Conservation (phyloP, 2,113 vertebrate genomes). For the Boulengeromyrus knoepffleri region DNA sequence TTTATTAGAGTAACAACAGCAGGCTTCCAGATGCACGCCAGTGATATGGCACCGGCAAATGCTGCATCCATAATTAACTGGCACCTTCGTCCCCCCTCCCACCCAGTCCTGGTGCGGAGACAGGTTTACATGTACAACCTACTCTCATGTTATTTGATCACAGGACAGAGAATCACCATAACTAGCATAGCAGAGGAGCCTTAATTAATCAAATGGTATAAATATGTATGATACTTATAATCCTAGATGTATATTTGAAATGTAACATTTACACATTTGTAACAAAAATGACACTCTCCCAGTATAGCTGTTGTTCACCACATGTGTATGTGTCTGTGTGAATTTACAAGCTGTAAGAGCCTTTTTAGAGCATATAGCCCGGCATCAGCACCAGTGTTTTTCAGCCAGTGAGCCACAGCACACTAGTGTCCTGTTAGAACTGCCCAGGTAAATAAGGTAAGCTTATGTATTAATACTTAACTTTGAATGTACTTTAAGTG, state of each 20-base stretch:
- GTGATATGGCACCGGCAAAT: slow-evolving; percentile 12
- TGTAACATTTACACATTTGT: neutral
- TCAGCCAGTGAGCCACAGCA: too few relatives aligned
- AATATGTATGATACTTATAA: neutral
- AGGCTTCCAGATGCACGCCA: slow-evolving; percentile 20
- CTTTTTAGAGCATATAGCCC: neutral
- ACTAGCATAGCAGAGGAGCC: neutral
- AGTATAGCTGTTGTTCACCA: neutral
- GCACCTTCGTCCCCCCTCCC: neutral
- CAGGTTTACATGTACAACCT: neutral
- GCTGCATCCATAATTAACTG: slow-evolving; percentile 36
- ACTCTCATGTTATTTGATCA: neutral
- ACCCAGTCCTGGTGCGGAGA: neutral
- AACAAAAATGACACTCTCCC: neutral
- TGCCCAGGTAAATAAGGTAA: neutral
- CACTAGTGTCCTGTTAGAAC: neutral
- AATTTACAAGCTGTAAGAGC: neutral
- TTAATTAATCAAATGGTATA: neutral
- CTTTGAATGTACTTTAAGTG: neutral
- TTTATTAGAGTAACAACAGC: slow-evolving; percentile 34
- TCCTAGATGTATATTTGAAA: neutral
- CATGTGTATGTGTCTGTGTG: neutral
- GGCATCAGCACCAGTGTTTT: neutral
- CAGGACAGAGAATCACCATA: neutral
- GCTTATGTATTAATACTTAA: neutral